These are phyloP conservation scores for Lydus trimaculatus DNA, from an alignment of 2,888 invertebrate species.

Conservation along the genomic window DNA sequence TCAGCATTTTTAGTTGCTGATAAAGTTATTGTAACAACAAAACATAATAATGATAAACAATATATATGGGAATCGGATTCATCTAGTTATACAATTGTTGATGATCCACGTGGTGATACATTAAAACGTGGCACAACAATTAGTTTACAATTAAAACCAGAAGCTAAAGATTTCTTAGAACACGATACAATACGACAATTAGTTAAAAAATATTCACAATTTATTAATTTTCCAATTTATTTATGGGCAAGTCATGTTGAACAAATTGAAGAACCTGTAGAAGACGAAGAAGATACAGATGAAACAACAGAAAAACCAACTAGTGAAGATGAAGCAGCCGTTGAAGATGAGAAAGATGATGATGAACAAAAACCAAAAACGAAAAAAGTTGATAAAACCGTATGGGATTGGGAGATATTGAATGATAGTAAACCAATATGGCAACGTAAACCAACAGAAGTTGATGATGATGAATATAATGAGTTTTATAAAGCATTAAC, in stretches of 20 bases:
- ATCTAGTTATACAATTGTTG: constrained; percentile 82
- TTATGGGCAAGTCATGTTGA: constrained; percentile 83
- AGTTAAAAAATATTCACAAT: constrained; percentile 98
- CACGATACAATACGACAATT: constrained; percentile 88
- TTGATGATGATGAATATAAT: constrained; percentile 87
- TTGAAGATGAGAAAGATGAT: constrained; percentile 71
- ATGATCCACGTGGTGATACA: constrained; percentile 94
- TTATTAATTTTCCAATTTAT: constrained; percentile 99
- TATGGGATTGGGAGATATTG: constrained; percentile 97
- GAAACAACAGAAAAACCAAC: constrained; percentile 66
- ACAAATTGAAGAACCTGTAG: constrained; percentile 75
- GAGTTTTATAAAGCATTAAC: constrained; percentile 96
- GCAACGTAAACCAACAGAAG: constrained; percentile 90
- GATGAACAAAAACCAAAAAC: constrained; percentile 79
- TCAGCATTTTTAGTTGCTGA: constrained; percentile 97
- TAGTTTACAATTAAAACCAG: constrained; percentile 93
- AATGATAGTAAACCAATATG: constrained; percentile 99
- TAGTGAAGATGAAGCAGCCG: constrained; percentile 67
- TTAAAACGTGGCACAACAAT: constrained; percentile 75
- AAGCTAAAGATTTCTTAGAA: constrained; percentile 95
- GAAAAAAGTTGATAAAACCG: constrained; percentile 89
- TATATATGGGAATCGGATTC: constrained; percentile 99
- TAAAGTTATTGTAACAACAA: constrained; percentile 93
- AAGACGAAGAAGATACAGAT: constrained; percentile 60
- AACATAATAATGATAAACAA: constrained; percentile 92